A percentile compares a stretch with the other conserved stretches of the same genome.
phyloP scores from a whole-genome alignment of 2,888 invertebrate genomes.

The Andrena minutula region DNA sequence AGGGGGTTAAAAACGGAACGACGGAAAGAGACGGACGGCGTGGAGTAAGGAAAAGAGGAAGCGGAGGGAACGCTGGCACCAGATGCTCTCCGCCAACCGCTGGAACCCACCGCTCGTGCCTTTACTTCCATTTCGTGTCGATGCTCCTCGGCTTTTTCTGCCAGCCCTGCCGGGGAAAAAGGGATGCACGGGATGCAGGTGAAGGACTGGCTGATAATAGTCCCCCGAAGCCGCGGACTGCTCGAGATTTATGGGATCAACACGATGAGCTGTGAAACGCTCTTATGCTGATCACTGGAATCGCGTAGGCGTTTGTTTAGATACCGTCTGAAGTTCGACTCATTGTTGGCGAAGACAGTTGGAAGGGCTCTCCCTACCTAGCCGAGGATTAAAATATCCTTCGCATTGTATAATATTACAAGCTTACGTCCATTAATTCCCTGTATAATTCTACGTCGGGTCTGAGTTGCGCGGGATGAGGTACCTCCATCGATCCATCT shows the following conservation, averaged over 20 bases:
- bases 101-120: conserved; percentile 60
- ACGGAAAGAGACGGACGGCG: conserved; percentile 46
- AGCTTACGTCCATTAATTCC: too few species aligned
- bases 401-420: too few species aligned
- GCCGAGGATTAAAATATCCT: too few species aligned
- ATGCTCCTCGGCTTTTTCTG: conserved; percentile 73
- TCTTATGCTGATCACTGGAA: background rate
- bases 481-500: background rate
- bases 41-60: conserved; percentile 65
- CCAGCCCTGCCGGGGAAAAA: conserved; percentile 42
- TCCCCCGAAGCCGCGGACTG: conserved; percentile 4
- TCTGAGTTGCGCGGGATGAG: too few species aligned
- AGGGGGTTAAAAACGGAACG: conserved; percentile 52
- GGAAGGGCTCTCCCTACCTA: background rate
- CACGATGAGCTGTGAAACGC: background rate
- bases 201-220: conserved; percentile 60
- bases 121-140: conserved; percentile 73
- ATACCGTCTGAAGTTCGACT: background rate
- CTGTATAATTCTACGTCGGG: too few species aligned
- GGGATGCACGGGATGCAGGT: conserved; percentile 41
- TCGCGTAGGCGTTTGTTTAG: background rate
- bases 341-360: too few species aligned
- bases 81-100: conserved; percentile 73
- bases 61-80: conserved; percentile 67
- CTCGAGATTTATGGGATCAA: conserved; percentile 18